Percentiles rank a stretch among this genome's conserved stretches.
These are phyloP conservation scores for Cabera pusaria DNA, from an alignment of 2,888 invertebrate species.

Conservation along the genomic window DNA sequence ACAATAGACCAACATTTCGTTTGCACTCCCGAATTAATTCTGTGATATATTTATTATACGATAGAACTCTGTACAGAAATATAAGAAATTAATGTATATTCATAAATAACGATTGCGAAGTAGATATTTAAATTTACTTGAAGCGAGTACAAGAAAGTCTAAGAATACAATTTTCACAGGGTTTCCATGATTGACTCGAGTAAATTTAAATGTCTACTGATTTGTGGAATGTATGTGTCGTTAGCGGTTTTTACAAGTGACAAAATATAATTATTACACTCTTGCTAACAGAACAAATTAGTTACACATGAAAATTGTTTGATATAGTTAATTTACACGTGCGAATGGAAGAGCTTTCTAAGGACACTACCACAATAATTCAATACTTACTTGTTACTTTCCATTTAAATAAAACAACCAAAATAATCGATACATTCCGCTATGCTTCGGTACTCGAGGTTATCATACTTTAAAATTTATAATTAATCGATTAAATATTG, in stretches of 20 bases:
- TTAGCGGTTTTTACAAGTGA: constrained; percentile 33
- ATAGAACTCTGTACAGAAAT: constrained; percentile 55
- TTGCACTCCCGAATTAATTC: constrained; percentile 47
- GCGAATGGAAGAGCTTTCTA: constrained; percentile 66
- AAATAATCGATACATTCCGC: constrained; percentile 37
- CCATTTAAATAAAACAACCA: constrained; percentile 48
- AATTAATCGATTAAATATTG: constrained; percentile 27
- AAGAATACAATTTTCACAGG: constrained; percentile 1
- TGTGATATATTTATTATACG: constrained; percentile 45
- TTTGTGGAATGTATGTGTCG: constrained; percentile 54
- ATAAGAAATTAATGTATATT: constrained; percentile 43
- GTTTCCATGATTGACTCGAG: constrained; percentile 16
- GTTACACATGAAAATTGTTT: constrained; percentile 43
- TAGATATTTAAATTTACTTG: constrained; percentile 47
- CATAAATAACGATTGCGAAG: constrained; percentile 37
- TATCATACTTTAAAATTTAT: constrained; percentile 16
- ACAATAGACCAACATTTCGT: constrained; percentile 49
- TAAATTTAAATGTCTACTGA: constrained; percentile 51
- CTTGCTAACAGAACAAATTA: constrained; percentile 20
- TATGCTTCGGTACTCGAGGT: constrained; percentile 64
- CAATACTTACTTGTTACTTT: constrained; percentile 52
- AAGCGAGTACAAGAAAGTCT: not conserved
- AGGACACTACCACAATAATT: constrained; percentile 62
- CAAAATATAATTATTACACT: constrained; percentile 40
- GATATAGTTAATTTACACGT: constrained; percentile 55